Conservation (phyloP, 1,140 invertebrate genomes). For the Pseudomyrmex gracilis region DNA sequence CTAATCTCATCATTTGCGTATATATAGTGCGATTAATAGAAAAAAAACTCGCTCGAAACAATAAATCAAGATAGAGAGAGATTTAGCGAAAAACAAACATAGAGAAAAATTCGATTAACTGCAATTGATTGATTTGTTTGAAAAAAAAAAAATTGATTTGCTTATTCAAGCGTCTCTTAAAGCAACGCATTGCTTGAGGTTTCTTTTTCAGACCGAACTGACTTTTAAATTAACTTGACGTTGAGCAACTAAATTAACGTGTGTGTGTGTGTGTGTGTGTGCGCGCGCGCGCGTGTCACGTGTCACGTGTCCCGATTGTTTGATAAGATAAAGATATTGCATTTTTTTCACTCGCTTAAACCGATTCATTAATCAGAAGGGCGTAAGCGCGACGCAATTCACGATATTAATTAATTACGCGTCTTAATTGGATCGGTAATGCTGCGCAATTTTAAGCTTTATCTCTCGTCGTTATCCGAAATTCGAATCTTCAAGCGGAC, state of each 20-base stretch:
- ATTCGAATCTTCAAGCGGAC: slow-evolving; percentile 21
- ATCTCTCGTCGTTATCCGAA: slow-evolving; percentile 9
- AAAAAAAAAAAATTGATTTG: too few relatives aligned
- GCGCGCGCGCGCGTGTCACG: too few relatives aligned
- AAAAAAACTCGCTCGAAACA: too few relatives aligned
- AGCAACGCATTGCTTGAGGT: not conserved
- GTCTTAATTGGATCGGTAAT: slow-evolving; percentile 45
- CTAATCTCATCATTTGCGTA: too few relatives aligned
- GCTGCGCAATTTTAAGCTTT: slow-evolving; percentile 32
- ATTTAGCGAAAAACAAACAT: too few relatives aligned
- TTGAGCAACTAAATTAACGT: slow-evolving; percentile 44
- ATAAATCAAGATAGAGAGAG: too few relatives aligned
- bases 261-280: not conserved
- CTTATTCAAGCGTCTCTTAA: not conserved
- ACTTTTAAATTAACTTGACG: slow-evolving; percentile 10
- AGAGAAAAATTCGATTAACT: too few relatives aligned
- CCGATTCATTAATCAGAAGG: slow-evolving; percentile 31
- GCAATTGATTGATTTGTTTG: too few relatives aligned
- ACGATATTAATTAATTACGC: slow-evolving; percentile 34
- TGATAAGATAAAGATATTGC: slow-evolving; percentile 32
- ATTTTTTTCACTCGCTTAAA: slow-evolving; percentile 1
- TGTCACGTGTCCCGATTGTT: not conserved
- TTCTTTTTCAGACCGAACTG: slow-evolving; percentile 12
- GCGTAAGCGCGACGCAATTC: slow-evolving; percentile 10
- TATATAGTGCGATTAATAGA: too few relatives aligned